Evolutionary conservation across 2,888 invertebrate species (phyloP), one percentile per base, ranked within the genome.

Genomic region (Biston stratarius): DNA sequence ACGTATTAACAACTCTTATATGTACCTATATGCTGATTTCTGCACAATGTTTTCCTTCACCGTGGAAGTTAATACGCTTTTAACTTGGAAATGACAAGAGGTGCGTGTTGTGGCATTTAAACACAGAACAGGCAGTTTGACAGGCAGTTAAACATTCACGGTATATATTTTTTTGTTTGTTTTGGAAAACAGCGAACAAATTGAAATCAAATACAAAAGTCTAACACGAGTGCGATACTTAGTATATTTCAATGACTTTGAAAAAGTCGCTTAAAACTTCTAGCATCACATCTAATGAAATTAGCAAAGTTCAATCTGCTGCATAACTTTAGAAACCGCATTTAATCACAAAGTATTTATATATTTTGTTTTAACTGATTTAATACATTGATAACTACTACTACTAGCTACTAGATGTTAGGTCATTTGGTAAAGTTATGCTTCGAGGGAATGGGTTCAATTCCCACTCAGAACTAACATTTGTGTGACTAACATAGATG

Each of bases 261-360:
- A 52, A 63, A 34, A 59, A 66, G 47, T 66, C 56, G 53, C 40
- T 58, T 38, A 42, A 58, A 61, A 64, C 61, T 49, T 59, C 58
- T 44, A 61, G 61, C 61, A 33, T 14, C 53, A 14, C 15, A 58
- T n/a, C 56, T 56, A 36, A 56, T 59, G 15, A 51, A 64, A 52
- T 24, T 24, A 55, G 42, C 40, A 48, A 55, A 61, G 34, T 51
- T 61, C 45, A 52, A 38, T 0, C 11, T 44, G 44, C 11, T 44
- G 53, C 45, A 51, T 34, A 53, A 53, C 42, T 24, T 15, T 8
- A 12, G 42, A 42, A 44, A 24, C 55, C 42, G 33, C 42, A 55
- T 44, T 55, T 5, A 55, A 55, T 33, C 12, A 24, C 55, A 33
- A 55, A 55, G 24, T 55, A 24, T 24, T 24, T 24, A 24, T 24